These are phyloP conservation scores for Drosophila kanapiae DNA, from an alignment of 1,140 invertebrate genomes.

Conservation along the genomic window DNA sequence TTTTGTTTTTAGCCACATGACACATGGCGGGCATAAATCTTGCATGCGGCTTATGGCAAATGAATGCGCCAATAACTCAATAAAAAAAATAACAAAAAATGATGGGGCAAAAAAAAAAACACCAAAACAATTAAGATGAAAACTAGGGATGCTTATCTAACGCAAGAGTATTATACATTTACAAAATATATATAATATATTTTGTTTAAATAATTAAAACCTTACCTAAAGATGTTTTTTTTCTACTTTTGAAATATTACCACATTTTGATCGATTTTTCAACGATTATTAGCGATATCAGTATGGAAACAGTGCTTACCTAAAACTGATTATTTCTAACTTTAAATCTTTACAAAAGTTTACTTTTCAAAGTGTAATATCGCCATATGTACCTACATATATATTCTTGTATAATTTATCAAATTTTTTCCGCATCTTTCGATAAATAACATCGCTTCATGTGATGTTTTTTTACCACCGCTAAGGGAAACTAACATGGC, in stretches of 20 bases:
- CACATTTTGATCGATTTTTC: neutral
- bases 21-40: slow-evolving; percentile 81
- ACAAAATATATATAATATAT: neutral
- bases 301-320: fast-evolving
- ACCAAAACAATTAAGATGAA: slow-evolving; percentile 24
- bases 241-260: neutral
- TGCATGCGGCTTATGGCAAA: slow-evolving; percentile 80
- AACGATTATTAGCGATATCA: neutral
- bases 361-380: neutral
- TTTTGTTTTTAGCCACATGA: slow-evolving; percentile 78
- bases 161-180: neutral
- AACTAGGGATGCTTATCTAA: neutral
- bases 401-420: slow-evolving; percentile 6
- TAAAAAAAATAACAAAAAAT: slow-evolving; percentile 50
- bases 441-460: slow-evolving; percentile 9
- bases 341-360: neutral
- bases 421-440: slow-evolving; percentile 7
- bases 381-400: neutral
- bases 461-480: slow-evolving; percentile 1
- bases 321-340: neutral
- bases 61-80: slow-evolving; percentile 83
- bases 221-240: neutral
- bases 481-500: slow-evolving; percentile 64
- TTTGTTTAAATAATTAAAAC: neutral
- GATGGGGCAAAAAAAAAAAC: slow-evolving; percentile 12